Percentiles rank a stretch among this genome's conserved stretches.
These are phyloP conservation scores for Monodelphis domestica DNA, from an alignment of 2,797 vertebrate genomes.

Conservation along the genomic window DNA sequence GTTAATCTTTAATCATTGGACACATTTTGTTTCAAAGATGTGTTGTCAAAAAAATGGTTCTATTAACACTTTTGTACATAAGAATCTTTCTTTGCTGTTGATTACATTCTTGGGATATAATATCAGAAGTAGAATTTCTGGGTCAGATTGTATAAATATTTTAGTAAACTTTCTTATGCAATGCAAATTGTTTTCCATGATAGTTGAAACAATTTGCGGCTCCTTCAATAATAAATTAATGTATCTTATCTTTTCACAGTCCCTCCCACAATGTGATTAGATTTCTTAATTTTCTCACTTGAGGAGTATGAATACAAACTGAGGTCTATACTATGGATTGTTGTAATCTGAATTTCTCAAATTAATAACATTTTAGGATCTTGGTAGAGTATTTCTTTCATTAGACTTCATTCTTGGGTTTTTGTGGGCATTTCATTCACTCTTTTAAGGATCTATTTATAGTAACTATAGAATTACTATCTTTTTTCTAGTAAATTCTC, in stretches of 20 bases:
- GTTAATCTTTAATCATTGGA: background rate
- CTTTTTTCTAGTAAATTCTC: background rate
- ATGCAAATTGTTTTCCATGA: background rate
- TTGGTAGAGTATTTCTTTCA: too few relatives aligned
- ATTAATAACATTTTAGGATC: background rate
- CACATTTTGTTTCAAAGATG: background rate
- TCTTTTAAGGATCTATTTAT: background rate
- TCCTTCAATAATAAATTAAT: background rate
- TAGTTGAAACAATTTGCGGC: background rate
- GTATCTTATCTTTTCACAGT: background rate
- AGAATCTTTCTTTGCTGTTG: background rate
- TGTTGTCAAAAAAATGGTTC: background rate
- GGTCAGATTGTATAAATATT: background rate
- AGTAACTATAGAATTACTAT: background rate
- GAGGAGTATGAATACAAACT: background rate
- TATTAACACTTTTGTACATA: background rate
- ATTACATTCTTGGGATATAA: background rate
- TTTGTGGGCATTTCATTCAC: background rate
- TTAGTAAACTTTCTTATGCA: background rate
- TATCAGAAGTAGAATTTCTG: background rate
- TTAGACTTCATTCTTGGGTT: too few relatives aligned
- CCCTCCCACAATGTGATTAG: background rate
- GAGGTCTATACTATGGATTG: background rate
- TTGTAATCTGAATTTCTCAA: background rate
- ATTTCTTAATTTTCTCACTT: background rate